Base-by-base conservation (phyloP, 2,888 invertebrate genomes). In the Tenthredo amoena region DNA sequence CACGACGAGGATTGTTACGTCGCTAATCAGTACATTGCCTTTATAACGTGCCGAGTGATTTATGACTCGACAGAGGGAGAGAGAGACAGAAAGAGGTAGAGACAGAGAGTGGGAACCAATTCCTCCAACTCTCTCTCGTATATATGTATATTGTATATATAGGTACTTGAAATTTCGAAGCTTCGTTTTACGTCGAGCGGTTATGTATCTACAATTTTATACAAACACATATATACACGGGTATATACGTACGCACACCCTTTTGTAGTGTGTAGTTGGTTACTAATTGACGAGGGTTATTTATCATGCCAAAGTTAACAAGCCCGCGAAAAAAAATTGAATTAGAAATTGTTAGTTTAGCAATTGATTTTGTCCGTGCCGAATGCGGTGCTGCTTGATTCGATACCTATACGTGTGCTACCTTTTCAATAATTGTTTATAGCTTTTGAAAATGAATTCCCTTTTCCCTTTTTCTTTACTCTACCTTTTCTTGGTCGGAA, bases 11-110 rank as follows among this genome's bases (percentile, higher is more conserved):
- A 81, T 81, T 81, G 81, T 81, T 81, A 62, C 68, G 83, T 68
- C 83, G 83, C 81, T 81, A 81, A 81, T 83, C 83, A 71, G 83
- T 83, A 83, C 83, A 83, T 81, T 81, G 81, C 81, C 62, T 58
- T 18, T 83, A 71, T 83, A 83, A 34, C 47, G 83, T 71, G 68
- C 68, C 68, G 83, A 83, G 83, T 83, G 83, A 83, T 83, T 83
- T 83, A 83, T 71, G 83, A 68, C 68, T 68, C 55, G 55, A n/a
- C 55, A 6, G 55, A 55, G 55, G n/a, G 55, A 55, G n/a, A 55
- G 18, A n/a, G 18, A 50, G 50, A 50, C 18, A 50, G 50, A 50
- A 1, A 43, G 47, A 4, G 47, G 15, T 2, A 47, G 50, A 50
- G 68, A 65, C 40, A 12, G 43, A 82, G 71, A 81, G 21, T 40